phyloP scores from a whole-genome alignment of 2,888 invertebrate genomes.

The Graphium colonna region DNA sequence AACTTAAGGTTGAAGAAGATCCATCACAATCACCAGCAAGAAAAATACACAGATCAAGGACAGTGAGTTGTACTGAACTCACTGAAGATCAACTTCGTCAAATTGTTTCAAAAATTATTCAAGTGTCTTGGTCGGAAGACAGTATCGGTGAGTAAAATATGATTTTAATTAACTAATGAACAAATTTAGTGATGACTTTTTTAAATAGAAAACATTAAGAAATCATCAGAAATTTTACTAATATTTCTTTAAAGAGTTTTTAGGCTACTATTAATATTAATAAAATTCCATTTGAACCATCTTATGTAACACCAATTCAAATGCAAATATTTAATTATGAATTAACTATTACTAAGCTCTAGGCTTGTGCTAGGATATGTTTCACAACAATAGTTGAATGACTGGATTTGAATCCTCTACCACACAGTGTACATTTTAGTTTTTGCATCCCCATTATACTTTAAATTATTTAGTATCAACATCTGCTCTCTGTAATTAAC shows the following conservation, averaged over 20 bases:
- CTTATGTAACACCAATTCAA: too few species aligned
- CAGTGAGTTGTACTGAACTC: conserved; percentile 79
- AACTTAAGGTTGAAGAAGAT: conserved; percentile 75
- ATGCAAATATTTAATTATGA: too few species aligned
- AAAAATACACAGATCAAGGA: conserved; percentile 64
- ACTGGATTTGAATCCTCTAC: too few species aligned
- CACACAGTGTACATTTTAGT: background rate
- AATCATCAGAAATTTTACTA: too few species aligned
- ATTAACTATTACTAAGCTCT: too few species aligned
- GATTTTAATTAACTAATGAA: background rate
- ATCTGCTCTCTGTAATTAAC: background rate
- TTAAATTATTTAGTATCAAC: background rate
- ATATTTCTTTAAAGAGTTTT: too few species aligned
- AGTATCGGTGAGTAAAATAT: conserved; percentile 61
- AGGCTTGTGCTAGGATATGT: too few species aligned
- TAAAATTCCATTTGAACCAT: too few species aligned
- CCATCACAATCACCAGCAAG: conserved; percentile 64
- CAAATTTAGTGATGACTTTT: background rate
- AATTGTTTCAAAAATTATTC: conserved; percentile 84
- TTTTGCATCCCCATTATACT: background rate
- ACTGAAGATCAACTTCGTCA: conserved; percentile 83
- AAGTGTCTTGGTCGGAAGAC: conserved; percentile 85
- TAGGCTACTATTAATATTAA: conserved; percentile 4
- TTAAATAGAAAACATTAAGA: background rate
- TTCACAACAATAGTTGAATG: too few species aligned